Conservation (phyloP, 2,888 invertebrate species). For the Tiliacea aurago region DNA sequence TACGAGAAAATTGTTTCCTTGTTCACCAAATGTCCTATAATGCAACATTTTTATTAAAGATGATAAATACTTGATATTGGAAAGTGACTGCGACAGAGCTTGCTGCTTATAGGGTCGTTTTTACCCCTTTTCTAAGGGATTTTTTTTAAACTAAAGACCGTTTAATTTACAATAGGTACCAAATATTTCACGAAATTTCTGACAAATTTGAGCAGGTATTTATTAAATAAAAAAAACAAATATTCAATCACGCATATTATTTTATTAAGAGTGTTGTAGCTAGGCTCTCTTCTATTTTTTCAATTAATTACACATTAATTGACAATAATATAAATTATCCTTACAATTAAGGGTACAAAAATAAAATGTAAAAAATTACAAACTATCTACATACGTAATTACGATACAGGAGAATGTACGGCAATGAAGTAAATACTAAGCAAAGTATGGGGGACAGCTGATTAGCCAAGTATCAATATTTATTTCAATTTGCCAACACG, state of each 20-base stretch:
- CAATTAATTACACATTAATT: conserved; percentile 87
- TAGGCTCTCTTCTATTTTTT: conserved; percentile 81
- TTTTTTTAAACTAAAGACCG: too few species aligned
- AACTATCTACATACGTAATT: conserved; percentile 73
- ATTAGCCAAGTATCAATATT: conserved; percentile 13
- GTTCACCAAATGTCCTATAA: not conserved
- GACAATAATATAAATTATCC: conserved; percentile 86
- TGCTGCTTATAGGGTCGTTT: not conserved
- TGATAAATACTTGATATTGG: too few species aligned
- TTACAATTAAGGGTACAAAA: conserved; percentile 84
- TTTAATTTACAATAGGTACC: not conserved
- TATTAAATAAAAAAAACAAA: conserved; percentile 31
- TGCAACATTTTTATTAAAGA: not conserved
- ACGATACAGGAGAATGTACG: conserved; percentile 55
- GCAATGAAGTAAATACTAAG: conserved; percentile 31
- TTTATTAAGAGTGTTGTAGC: conserved; percentile 86
- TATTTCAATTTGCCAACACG: not conserved
- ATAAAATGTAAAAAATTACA: conserved; percentile 87
- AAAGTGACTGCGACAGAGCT: not conserved
- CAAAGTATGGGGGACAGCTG: conserved; percentile 26
- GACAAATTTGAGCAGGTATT: not conserved
- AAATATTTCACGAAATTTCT: not conserved
- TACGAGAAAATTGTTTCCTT: not conserved
- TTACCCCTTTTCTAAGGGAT: too few species aligned
- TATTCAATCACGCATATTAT: conserved; percentile 84